Evolutionary conservation across 2,888 invertebrate genomes (phyloP), one percentile per base, ranked within the genome.

Genomic region (Saturnia japonica): DNA sequence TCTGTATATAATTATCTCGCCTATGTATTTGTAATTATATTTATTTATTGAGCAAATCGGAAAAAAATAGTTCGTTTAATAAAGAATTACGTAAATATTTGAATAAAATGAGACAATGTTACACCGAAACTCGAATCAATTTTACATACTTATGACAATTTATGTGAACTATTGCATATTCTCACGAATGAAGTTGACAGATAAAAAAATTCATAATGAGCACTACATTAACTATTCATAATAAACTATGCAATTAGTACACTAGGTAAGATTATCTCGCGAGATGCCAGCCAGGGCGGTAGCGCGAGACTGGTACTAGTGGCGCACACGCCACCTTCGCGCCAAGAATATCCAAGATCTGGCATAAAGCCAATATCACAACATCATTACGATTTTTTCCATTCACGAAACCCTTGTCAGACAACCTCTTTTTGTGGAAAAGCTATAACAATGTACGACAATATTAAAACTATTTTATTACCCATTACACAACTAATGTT

Each of bases 321-420:
- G n/a, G 90, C 90, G 89, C 88, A 82, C 84, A 87, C 89, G 91
- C 84, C 78, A 82, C 85, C 88, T 90, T 86, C 87, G 87, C 87
- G 87, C 90, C 88, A 86, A 88, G 88, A 94, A 93, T 93, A 93
- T 79, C 81, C 76, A 72, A 73, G 64, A 72, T 71, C 86, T 93
- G 93, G 93, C 92, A 83, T 45, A 45, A 69, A 75, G 88, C 93
- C 93, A 93, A 89, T 84, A 83, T 77, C 80, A 85, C 79, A 80
- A 81, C 78, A 83, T 80, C 77, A 80, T 76, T 78, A 77, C 76
- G 74, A 82, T 83, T 80, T 85, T 85, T 82, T 83, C 87, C 93
- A 93, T 93, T 93, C 93, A 93, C 89, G 88, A 89, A 80, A 57
- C 62, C 60, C 62, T 19, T 45, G 6, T 64, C 68, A 64, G 25